phyloP scores from a whole-genome alignment of 2,888 invertebrate species.

The Caenorhabditis sp. region DNA sequence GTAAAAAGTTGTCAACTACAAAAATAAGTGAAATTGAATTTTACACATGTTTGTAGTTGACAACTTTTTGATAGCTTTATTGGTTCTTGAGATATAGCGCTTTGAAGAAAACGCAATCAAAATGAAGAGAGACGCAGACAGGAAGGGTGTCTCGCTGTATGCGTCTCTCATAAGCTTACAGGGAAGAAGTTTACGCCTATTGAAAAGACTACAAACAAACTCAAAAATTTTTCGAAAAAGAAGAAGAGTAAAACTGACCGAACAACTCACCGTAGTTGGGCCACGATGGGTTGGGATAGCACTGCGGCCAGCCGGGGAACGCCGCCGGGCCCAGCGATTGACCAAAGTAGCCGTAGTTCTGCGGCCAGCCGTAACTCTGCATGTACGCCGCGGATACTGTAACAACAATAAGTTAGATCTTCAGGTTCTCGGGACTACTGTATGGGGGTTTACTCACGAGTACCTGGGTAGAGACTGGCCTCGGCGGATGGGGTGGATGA shows the following conservation, averaged over 20 bases:
- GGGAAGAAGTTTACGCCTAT: too few relatives aligned
- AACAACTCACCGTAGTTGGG: conserved; percentile 77
- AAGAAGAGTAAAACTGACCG: conserved; percentile 42
- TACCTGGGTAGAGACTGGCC: conserved; percentile 69
- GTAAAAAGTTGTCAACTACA: neutral
- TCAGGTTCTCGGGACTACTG: neutral
- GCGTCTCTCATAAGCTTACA: too few relatives aligned
- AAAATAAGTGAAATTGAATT: neutral
- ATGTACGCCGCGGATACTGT: conserved; percentile 70
- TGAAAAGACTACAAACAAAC: too few relatives aligned
- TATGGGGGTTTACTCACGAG: conserved; percentile 20
- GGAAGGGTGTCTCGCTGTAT: neutral
- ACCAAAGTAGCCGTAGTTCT: conserved; percentile 73
- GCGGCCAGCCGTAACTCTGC: conserved; percentile 72
- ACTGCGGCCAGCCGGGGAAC: conserved; percentile 76
- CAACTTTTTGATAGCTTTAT: neutral
- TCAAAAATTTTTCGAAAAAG: neutral
- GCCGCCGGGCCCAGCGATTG: conserved; percentile 75
- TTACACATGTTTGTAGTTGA: neutral
- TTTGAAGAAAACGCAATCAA: neutral
- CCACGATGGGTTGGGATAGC: conserved; percentile 77
- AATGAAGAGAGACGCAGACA: neutral
- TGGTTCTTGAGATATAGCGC: neutral
- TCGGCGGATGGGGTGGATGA: conserved; percentile 68
- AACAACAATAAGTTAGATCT: neutral